Percentiles rank a stretch among this genome's conserved stretches.
Evolutionary conservation across 2,113 vertebrate species (phyloP).

Genomic region (Osmerus eperlanus): DNA sequence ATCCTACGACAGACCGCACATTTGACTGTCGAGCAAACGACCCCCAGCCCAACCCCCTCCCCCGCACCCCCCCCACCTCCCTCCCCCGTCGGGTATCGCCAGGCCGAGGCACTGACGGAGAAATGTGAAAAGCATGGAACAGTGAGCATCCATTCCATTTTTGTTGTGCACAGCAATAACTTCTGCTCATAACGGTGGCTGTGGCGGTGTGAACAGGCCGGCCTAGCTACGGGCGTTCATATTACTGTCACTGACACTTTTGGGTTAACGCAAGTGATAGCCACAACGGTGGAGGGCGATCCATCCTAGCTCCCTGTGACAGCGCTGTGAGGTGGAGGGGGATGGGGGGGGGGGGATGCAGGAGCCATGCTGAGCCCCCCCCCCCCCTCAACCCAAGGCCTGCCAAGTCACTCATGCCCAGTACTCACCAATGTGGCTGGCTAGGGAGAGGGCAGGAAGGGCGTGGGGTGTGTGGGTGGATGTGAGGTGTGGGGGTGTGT

Average conservation of each 20-base stretch:
- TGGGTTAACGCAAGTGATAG: conserved; percentile 67
- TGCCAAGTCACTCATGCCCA: conserved; percentile 26
- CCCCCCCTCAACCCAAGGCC: conserved; percentile 26
- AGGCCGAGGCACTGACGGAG: conserved; percentile 49
- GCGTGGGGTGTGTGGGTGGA: neutral
- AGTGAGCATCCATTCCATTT: conserved; percentile 56
- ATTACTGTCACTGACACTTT: conserved; percentile 61
- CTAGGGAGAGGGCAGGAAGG: conserved; percentile 11
- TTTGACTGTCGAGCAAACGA: conserved; percentile 39
- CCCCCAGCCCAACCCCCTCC: conserved; percentile 25
- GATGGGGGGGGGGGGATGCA: neutral
- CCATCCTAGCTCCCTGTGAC: conserved; percentile 44
- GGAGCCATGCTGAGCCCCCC: conserved; percentile 17
- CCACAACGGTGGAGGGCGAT: conserved; percentile 43
- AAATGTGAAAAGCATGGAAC: conserved; percentile 48
- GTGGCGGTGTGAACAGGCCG: conserved; percentile 33
- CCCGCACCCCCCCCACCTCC: neutral
- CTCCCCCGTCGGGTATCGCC: conserved; percentile 33
- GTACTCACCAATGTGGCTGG: neutral
- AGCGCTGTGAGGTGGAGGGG: conserved; percentile 13
- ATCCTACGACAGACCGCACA: conserved; percentile 34
- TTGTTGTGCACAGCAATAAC: conserved; percentile 47
- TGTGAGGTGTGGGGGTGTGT: neutral
- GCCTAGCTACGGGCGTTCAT: conserved; percentile 38
- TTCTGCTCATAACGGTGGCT: conserved; percentile 44